Conservation (phyloP, 2,888 invertebrate genomes). For the Noctua janthina region DNA sequence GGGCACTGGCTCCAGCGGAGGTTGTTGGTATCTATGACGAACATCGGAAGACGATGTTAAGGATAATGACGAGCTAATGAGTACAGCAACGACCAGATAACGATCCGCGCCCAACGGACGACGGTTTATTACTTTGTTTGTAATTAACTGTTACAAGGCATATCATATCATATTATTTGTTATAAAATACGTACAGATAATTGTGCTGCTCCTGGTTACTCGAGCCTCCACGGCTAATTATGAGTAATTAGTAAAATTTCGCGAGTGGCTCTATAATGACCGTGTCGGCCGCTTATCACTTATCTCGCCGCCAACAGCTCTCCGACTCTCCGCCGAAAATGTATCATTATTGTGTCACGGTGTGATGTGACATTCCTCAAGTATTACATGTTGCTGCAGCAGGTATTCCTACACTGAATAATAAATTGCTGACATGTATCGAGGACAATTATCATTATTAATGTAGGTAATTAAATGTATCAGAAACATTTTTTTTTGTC, state of each 20-base stretch:
- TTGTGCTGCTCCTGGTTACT: background rate
- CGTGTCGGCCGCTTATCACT: slow-evolving; percentile 34
- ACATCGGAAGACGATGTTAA: slow-evolving; percentile 37
- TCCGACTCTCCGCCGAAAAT: background rate
- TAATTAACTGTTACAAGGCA: slow-evolving; percentile 3
- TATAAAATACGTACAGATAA: slow-evolving; percentile 2
- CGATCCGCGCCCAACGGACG: background rate
- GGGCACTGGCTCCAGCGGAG: slow-evolving; percentile 62
- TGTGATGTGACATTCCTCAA: background rate
- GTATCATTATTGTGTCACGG: slow-evolving; percentile 4
- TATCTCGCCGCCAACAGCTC: slow-evolving; percentile 24
- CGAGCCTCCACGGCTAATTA: background rate
- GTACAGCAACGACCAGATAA: slow-evolving; percentile 42
- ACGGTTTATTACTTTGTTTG: slow-evolving; percentile 23
- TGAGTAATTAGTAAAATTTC: slow-evolving; percentile 3
- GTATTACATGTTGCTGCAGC: background rate
- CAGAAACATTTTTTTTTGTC: background rate
- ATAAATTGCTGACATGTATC: slow-evolving; percentile 11
- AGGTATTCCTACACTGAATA: background rate
- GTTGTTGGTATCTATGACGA: slow-evolving; percentile 53
- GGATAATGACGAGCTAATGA: slow-evolving; percentile 57
- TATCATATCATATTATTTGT: slow-evolving; percentile 22
- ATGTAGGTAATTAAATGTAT: background rate
- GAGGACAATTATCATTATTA: background rate
- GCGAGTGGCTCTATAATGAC: background rate